These are phyloP conservation scores for Eulacestoma nigropectus DNA, from an alignment of 2,113 vertebrate species.

Conservation along the genomic window DNA sequence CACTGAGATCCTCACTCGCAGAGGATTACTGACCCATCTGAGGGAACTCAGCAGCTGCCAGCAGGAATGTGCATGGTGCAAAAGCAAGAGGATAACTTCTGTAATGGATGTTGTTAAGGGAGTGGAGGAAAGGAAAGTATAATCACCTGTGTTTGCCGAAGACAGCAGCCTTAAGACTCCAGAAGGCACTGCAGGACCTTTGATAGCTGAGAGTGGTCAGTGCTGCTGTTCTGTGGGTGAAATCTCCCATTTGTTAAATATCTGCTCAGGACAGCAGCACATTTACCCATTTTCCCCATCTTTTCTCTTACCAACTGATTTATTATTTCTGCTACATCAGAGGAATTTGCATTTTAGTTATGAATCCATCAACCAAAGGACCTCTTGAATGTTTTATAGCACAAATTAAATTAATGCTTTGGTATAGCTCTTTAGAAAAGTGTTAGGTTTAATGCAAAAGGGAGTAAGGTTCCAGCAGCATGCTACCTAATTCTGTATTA, in stretches of 20 bases:
- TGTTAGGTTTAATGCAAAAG: background rate
- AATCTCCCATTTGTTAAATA: background rate
- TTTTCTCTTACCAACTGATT: background rate
- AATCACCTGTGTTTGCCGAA: background rate
- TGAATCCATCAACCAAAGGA: background rate
- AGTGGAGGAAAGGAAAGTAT: background rate
- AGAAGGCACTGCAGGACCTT: background rate
- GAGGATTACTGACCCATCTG: background rate
- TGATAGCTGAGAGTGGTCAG: too few species aligned
- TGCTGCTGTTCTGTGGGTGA: background rate
- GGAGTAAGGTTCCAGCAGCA: background rate
- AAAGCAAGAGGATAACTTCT: background rate
- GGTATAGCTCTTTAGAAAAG: background rate
- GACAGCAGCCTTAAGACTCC: background rate
- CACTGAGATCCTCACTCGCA: too few species aligned
- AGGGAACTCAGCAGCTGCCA: background rate
- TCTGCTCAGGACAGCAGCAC: background rate
- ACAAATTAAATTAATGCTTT: background rate
- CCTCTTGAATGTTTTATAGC: background rate
- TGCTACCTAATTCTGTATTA: background rate
- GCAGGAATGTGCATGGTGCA: fast-evolving
- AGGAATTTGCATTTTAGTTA: background rate
- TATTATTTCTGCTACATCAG: background rate
- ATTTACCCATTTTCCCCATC: background rate
- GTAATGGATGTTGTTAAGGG: background rate